Percentiles rank a stretch among this genome's conserved stretches.
These are phyloP conservation scores for Cossypha polioptera DNA, from an alignment of 2,797 vertebrate genomes.

Conservation along the genomic window DNA sequence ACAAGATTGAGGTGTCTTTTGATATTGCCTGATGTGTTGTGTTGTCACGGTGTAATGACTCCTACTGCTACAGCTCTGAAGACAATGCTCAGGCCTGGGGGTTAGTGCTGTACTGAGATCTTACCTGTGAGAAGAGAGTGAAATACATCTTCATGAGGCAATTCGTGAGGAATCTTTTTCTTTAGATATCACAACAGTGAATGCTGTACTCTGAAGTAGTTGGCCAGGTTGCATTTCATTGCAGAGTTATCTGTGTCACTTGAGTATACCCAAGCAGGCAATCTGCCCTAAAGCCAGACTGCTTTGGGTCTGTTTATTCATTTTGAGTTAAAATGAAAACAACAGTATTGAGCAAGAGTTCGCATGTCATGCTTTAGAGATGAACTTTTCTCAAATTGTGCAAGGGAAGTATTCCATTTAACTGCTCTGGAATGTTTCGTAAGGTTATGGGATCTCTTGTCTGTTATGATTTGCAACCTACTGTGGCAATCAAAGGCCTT, in stretches of 20 bases:
- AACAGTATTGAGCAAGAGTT: conserved; percentile 28
- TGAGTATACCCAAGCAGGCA: not conserved
- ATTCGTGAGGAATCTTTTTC: not conserved
- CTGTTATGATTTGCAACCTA: not conserved
- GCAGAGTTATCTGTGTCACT: not conserved
- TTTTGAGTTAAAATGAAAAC: conserved; percentile 33
- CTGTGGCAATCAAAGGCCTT: not conserved
- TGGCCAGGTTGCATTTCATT: not conserved
- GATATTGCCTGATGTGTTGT: not conserved
- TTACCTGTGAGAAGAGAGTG: not conserved
- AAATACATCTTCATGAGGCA: not conserved
- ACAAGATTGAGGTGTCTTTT: not conserved
- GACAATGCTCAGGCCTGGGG: not conserved
- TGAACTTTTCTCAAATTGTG: conserved; percentile 43
- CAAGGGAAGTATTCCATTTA: conserved; percentile 33
- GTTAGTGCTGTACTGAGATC: not conserved
- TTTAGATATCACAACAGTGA: not conserved
- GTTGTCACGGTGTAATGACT: not conserved
- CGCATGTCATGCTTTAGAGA: conserved; percentile 17
- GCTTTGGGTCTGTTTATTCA: conserved; percentile 2
- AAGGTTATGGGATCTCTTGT: not conserved
- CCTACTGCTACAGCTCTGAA: not conserved
- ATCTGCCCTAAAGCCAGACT: not conserved
- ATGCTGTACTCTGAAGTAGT: not conserved
- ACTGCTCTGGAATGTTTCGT: not conserved